Evolutionary conservation across 2,797 vertebrate genomes (phyloP).

Genomic region (Australoheros facetus): DNA sequence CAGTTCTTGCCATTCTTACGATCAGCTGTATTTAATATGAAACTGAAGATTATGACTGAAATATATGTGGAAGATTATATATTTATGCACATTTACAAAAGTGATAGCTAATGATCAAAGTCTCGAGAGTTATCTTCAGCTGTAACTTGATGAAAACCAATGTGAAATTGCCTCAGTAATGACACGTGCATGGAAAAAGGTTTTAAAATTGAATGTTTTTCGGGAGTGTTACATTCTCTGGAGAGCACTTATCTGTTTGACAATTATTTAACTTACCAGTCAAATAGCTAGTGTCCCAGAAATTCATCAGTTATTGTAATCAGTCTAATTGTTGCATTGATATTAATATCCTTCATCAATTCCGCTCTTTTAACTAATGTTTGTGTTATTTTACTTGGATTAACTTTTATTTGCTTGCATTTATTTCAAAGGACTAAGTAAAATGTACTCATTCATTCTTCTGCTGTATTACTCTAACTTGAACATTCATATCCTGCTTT

Average conservation of each 20-base stretch:
- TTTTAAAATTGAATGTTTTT: constrained; percentile 13
- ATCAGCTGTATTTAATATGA: not conserved
- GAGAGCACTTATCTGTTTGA: constrained; percentile 19
- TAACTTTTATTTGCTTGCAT: constrained; percentile 4
- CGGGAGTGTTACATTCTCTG: not conserved
- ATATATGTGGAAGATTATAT: not conserved
- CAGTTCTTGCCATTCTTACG: not conserved
- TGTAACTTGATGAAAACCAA: not conserved
- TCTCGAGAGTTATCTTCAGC: not conserved
- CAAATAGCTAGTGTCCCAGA: constrained; percentile 4
- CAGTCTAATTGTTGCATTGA: constrained; percentile 3
- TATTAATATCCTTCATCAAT: constrained; percentile 18
- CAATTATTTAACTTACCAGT: constrained; percentile 10
- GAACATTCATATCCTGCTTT: not conserved
- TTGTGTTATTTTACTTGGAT: constrained; percentile 4
- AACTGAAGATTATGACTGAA: not conserved
- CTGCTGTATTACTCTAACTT: constrained; percentile 1
- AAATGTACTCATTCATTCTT: not conserved
- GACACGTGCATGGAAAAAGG: not conserved
- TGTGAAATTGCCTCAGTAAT: constrained; percentile 5
- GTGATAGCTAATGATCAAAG: not conserved
- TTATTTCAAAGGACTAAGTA: constrained; percentile 5
- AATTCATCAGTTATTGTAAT: not conserved
- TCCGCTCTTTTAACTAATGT: not conserved
- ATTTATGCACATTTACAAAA: constrained; percentile 18